Percentiles rank a stretch among this genome's conserved stretches.
Conservation (phyloP, 2,797 vertebrate genomes). For the Sebastiscus albofasciatus region DNA sequence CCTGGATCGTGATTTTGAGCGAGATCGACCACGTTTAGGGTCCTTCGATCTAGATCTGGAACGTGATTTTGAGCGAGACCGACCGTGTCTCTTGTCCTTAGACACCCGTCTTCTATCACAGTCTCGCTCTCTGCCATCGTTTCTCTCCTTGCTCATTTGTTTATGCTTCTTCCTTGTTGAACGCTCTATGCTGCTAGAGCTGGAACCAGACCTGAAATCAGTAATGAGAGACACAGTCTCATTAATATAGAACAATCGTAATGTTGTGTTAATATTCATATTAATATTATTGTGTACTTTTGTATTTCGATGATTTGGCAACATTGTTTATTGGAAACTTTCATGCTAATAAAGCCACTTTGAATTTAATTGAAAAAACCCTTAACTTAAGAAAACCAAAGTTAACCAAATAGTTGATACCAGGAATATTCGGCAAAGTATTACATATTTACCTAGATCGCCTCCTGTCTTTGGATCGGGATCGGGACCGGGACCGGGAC, state of each 20-base stretch:
- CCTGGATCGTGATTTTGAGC: constrained; percentile 58
- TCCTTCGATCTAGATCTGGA: constrained; percentile 82
- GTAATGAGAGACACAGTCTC: not conserved
- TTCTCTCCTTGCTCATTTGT: constrained; percentile 61
- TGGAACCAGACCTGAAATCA: constrained; percentile 75
- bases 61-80: constrained; percentile 68
- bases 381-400: not conserved
- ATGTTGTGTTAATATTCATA: no score
- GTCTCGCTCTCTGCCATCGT: constrained; percentile 49
- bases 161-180: constrained; percentile 74
- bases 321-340: no score
- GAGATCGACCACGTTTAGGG: constrained; percentile 68
- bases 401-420: not conserved
- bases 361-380: not conserved
- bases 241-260: no score
- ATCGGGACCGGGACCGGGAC: constrained; percentile 78
- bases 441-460: constrained; percentile 72
- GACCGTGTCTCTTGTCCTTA: constrained; percentile 75
- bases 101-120: constrained; percentile 61
- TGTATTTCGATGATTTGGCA: no score
- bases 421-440: not conserved
- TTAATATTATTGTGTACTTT: no score
- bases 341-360: no score
- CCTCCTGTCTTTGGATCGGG: constrained; percentile 78
- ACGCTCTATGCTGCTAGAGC: constrained; percentile 84